Evolutionary conservation across 2,113 vertebrate genomes (phyloP).

Genomic region (Nycticorax nycticorax): DNA sequence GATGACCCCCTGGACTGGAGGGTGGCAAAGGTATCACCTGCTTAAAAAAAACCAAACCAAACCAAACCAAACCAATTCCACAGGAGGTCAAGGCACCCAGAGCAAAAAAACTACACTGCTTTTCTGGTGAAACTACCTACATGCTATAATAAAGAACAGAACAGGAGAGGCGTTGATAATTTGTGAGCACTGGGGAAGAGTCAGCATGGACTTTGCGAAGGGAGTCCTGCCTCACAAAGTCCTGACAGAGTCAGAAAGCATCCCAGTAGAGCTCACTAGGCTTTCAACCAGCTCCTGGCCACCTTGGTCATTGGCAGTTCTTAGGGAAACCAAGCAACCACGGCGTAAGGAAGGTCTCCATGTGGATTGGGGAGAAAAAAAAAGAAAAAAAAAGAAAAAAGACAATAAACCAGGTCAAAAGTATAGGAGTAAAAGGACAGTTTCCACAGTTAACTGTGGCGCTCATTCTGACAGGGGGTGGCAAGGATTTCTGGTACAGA

Average conservation of each 20-base stretch:
- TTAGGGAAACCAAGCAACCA: background rate
- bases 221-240: background rate
- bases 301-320: fast-evolving
- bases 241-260: background rate
- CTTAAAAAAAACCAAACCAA: background rate
- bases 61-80: background rate
- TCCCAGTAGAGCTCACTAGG: background rate
- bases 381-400: background rate
- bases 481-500: background rate
- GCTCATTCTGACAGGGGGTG: background rate
- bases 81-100: background rate
- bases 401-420: background rate
- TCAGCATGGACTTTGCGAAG: background rate
- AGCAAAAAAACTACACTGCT: background rate
- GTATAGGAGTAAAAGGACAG: background rate
- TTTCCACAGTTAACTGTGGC: background rate
- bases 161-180: fast-evolving
- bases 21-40: background rate
- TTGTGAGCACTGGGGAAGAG: background rate
- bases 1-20: background rate
- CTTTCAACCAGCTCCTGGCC: background rate
- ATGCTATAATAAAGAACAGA: background rate
- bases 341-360: background rate
- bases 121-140: background rate
- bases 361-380: fast-evolving